Evolutionary conservation across 2,888 invertebrate genomes (phyloP), one percentile per base, ranked within the genome.

Genomic region (Catocala nupta): DNA sequence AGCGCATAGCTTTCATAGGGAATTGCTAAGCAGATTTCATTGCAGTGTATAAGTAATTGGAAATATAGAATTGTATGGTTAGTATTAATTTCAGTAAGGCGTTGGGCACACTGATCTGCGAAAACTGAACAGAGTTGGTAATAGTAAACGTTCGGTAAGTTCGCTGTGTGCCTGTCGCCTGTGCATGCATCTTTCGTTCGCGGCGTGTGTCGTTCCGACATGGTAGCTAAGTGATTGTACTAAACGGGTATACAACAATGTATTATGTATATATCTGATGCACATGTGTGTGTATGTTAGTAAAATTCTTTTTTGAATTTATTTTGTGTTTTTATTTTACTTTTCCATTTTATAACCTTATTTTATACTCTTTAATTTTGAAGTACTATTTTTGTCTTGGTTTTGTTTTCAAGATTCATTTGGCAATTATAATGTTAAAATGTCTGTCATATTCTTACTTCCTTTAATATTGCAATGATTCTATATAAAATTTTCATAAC

Each of bases 281-380:
- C 77, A 65, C 68, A 62, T 55, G 75, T 75, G 81, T 79, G 79
- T 79, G 79, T 78, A 70, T 71, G 73, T 73, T 88, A 90, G 91
- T 90, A 90, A 90, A 89, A 81, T 78, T 83, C 77, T 85, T 82
- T 81, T 78, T 85, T 84, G 71, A 75, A 76, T 80, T 83, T 85
- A 78, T 76, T 79, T 75, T 67, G 59, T 56, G 66, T 82, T 85
- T 89, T 89, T 83, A 82, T 87, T 90, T 85, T 67, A 13, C 50
- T 59, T 61, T 77, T 56, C 34, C 44, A 9, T 39, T 39, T 54
- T 59, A 56, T 9, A 5, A 10, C 36, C 33, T 45, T 53, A 4
- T 34, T 59, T 25, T 25, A 25, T 59, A 53, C 12, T 53, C n/a
- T 25, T 25, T 43, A 13, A 6, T 51, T 47, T 9, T 25, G 25